These are phyloP conservation scores for Zaprionus taronus DNA, from an alignment of 1,140 invertebrate genomes.

Conservation along the genomic window DNA sequence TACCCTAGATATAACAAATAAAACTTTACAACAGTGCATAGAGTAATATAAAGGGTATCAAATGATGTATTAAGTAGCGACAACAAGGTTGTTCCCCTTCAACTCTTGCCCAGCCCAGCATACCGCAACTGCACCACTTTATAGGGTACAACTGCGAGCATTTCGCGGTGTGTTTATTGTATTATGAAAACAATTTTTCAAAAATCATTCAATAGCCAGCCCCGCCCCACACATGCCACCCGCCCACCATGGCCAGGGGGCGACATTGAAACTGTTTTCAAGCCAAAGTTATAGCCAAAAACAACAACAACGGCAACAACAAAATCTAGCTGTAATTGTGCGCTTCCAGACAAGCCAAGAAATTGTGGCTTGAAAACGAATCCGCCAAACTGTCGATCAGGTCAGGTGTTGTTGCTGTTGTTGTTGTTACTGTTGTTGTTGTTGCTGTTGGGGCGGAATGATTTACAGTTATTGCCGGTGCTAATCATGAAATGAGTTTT, in stretches of 20 bases:
- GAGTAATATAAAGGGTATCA: background rate
- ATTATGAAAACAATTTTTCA: constrained; percentile 32
- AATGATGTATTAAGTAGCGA: background rate
- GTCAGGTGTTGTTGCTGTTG: constrained; percentile 16
- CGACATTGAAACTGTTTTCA: constrained; percentile 38
- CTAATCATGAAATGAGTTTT: constrained; percentile 65
- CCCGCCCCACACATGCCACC: constrained; percentile 4
- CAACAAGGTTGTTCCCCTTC: background rate
- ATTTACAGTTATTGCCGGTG: constrained; percentile 59
- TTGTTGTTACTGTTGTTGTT: constrained; percentile 27
- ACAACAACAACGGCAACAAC: background rate
- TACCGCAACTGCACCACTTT: background rate
- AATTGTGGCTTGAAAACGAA: constrained; percentile 26
- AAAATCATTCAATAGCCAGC: constrained; percentile 40
- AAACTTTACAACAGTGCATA: background rate
- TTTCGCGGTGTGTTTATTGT: constrained; percentile 20
- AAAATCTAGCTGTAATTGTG: constrained; percentile 32
- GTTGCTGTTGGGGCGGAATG: constrained; percentile 18
- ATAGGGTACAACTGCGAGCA: background rate
- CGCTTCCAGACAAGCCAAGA: constrained; percentile 36
- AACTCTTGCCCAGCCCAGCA: background rate
- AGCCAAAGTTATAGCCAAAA: constrained; percentile 16
- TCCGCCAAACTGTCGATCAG: constrained; percentile 15
- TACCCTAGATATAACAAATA: constrained; percentile 2
- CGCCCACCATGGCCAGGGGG: constrained; percentile 2